Percentiles rank a stretch among this genome's conserved stretches.
These are phyloP conservation scores for Pollachius pollachius DNA, from an alignment of 2,113 vertebrate genomes.

Conservation along the genomic window DNA sequence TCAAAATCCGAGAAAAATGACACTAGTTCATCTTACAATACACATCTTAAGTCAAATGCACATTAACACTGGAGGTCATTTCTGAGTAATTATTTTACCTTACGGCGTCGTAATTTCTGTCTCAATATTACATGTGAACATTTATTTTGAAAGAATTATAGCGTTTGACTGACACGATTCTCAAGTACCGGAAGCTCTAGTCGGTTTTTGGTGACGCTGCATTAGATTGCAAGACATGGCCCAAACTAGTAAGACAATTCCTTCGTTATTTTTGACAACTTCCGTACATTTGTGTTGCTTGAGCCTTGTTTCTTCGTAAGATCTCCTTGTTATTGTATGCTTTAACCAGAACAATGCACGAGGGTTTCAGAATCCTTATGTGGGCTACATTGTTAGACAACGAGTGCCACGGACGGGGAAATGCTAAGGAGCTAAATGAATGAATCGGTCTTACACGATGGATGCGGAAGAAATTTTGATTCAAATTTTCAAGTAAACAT, in stretches of 20 bases:
- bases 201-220: constrained; percentile 74
- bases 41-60: too few relatives aligned
- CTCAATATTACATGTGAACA: not conserved
- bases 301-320: too few relatives aligned
- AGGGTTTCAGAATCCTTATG: too few relatives aligned
- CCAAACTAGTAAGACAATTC: constrained; percentile 65
- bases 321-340: too few relatives aligned
- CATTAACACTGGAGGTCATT: too few relatives aligned
- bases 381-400: not conserved
- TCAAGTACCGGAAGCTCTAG: constrained; percentile 63
- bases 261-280: not conserved
- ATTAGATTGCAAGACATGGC: constrained; percentile 74
- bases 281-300: too few relatives aligned
- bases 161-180: constrained; percentile 8
- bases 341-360: too few relatives aligned
- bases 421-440: constrained; percentile 30
- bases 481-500: not conserved
- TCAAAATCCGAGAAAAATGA: too few relatives aligned
- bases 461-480: not conserved
- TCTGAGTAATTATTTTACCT: too few relatives aligned
- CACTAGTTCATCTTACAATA: too few relatives aligned
- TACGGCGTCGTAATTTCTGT: too few relatives aligned
- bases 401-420: not conserved
- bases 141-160: constrained; percentile 48
- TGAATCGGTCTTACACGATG: not conserved